Conservation (phyloP, 2,888 invertebrate genomes). For the Syritta pipiens region DNA sequence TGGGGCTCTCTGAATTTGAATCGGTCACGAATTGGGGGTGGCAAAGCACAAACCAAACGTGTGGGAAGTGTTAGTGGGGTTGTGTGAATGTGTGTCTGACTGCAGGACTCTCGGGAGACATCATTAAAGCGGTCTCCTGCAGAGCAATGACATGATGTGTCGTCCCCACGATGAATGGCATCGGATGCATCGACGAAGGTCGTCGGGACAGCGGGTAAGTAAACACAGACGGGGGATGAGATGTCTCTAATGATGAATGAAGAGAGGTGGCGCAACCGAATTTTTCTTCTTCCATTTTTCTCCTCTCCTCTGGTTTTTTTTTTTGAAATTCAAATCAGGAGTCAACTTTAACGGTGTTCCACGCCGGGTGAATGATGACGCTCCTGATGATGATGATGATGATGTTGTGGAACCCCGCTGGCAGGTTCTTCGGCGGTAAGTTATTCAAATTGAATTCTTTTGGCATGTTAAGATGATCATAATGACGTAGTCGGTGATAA, state of each 20-base stretch:
- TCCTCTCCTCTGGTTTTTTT: constrained; percentile 25
- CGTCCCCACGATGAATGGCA: constrained; percentile 6
- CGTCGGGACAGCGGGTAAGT: constrained; percentile 28
- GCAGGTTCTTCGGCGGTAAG: constrained; percentile 33
- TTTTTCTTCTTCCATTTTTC: background rate
- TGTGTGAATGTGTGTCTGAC: constrained; percentile 59
- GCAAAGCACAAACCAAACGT: constrained; percentile 44
- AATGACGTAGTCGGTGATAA: constrained; percentile 20
- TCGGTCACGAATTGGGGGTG: background rate
- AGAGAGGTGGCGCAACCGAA: constrained; percentile 1
- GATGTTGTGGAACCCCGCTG: constrained; percentile 36
- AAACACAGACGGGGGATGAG: constrained; percentile 24
- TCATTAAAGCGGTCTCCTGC: constrained; percentile 53
- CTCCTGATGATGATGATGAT: constrained; percentile 3
- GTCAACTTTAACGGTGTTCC: constrained; percentile 7
- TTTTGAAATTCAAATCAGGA: constrained; percentile 57
- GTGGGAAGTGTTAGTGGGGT: constrained; percentile 39
- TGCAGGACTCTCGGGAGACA: constrained; percentile 51
- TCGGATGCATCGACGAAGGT: constrained; percentile 36
- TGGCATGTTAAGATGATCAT: constrained; percentile 59
- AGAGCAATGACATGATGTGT: constrained; percentile 52
- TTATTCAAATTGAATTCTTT: constrained; percentile 66
- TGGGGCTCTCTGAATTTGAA: constrained; percentile 27
- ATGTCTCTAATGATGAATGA: constrained; percentile 38
- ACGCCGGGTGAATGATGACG: constrained; percentile 26